A percentile compares a stretch with the other conserved stretches of the same genome.
Conservation (phyloP, 2,888 invertebrate genomes). For the Aphodius sticticus region DNA sequence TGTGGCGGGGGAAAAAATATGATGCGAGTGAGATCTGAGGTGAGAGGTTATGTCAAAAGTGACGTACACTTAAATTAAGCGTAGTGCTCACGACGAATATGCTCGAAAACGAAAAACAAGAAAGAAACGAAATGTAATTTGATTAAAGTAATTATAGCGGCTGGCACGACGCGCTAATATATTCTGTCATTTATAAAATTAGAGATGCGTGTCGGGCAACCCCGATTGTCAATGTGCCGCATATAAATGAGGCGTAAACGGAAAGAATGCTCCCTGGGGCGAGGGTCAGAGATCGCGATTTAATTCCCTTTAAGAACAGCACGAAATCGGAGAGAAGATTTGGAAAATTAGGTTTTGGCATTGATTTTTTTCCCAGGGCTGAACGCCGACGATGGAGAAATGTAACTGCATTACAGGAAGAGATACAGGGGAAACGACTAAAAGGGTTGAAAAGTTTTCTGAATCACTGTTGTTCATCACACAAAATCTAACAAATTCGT, state of each 20-base stretch:
- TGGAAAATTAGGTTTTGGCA: background rate
- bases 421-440: no score
- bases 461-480: no score
- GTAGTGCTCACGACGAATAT: background rate
- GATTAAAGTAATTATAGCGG: background rate
- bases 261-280: background rate
- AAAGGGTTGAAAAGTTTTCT: no score
- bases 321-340: background rate
- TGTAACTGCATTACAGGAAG: no score
- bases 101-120: background rate
- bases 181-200: background rate
- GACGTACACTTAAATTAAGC: background rate
- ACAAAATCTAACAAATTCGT: no score
- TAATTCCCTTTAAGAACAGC: background rate
- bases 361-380: background rate
- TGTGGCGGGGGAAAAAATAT: no score
- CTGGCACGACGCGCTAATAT: background rate
- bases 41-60: no score
- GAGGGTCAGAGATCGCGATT: background rate
- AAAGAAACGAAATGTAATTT: background rate
- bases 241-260: background rate
- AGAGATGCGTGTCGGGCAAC: background rate
- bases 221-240: slow-evolving; percentile 4
- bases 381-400: no score
- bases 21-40: no score